Conservation (phyloP, 2,113 vertebrate genomes). For the Heterochromis multidens region DNA sequence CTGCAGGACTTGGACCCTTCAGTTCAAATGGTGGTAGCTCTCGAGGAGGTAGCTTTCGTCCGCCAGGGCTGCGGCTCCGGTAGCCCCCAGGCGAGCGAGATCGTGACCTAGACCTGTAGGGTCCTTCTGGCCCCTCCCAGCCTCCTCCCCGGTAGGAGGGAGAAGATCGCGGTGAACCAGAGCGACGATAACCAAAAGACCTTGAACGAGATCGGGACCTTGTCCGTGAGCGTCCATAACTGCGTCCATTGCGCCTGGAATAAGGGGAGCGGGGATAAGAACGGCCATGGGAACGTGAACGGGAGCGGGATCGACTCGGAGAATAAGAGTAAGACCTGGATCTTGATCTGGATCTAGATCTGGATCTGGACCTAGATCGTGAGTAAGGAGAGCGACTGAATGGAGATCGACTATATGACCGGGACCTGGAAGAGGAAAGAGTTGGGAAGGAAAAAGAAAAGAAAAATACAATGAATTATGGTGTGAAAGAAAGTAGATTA, state of each 20-base stretch:
- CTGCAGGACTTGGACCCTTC: conserved; percentile 80
- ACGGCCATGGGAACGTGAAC: conserved; percentile 89
- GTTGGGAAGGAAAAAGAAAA: not conserved
- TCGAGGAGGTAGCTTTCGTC: conserved; percentile 81
- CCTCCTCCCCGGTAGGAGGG: conserved; percentile 77
- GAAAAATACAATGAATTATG: not conserved
- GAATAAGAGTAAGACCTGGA: conserved; percentile 87
- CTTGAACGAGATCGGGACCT: conserved; percentile 74
- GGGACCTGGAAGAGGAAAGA: conserved; percentile 78
- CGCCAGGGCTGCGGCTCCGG: conserved; percentile 82
- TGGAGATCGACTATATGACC: conserved; percentile 92
- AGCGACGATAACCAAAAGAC: conserved; percentile 89
- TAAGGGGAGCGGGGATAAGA: conserved; percentile 91
- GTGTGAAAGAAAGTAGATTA: not conserved
- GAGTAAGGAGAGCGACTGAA: conserved; percentile 91
- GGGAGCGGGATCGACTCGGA: conserved; percentile 63
- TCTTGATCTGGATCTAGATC: conserved; percentile 80
- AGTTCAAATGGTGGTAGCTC: conserved; percentile 85
- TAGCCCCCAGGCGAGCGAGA: conserved; percentile 80
- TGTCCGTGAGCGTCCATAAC: conserved; percentile 66
- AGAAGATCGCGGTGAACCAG: conserved; percentile 82
- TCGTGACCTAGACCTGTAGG: conserved; percentile 81
- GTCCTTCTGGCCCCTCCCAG: conserved; percentile 56
- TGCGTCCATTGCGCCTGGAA: conserved; percentile 77
- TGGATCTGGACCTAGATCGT: conserved; percentile 86